Evolutionary conservation across 1,140 invertebrate species (phyloP).

Genomic region (Uloborus diversus): DNA sequence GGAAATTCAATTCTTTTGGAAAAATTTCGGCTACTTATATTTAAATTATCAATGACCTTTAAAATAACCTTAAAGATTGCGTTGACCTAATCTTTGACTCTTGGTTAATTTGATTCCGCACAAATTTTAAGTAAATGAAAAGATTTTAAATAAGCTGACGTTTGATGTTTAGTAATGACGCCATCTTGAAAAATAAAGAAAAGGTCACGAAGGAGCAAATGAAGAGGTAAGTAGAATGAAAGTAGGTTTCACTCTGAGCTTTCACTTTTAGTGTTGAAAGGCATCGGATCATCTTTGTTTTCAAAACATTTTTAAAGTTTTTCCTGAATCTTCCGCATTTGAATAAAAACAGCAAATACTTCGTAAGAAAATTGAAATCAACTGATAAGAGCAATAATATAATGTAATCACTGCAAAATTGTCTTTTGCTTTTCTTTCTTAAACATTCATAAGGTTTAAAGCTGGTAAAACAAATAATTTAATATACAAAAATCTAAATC

Average conservation of each 20-base stretch:
- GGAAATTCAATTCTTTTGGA: background rate
- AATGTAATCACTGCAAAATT: background rate
- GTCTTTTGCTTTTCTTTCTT: too few relatives aligned
- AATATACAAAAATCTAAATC: too few relatives aligned
- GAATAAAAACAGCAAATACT: background rate
- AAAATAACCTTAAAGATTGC: background rate
- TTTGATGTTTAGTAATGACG: background rate
- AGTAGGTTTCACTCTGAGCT: conserved; percentile 3
- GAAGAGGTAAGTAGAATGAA: background rate
- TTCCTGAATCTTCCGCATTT: background rate
- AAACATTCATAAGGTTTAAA: too few relatives aligned
- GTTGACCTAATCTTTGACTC: background rate
- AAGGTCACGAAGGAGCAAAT: conserved; percentile 9
- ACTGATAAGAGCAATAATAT: background rate
- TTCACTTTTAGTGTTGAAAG: background rate
- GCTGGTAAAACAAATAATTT: too few relatives aligned
- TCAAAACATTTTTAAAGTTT: background rate
- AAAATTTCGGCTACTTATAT: background rate
- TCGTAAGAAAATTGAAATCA: background rate
- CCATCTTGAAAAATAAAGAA: background rate
- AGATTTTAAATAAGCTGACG: background rate
- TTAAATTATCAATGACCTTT: background rate
- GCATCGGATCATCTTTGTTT: background rate
- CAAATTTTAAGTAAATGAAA: background rate
- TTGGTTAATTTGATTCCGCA: background rate